These are phyloP conservation scores for Epinotia nisella DNA, from an alignment of 2,888 invertebrate species.

Conservation along the genomic window DNA sequence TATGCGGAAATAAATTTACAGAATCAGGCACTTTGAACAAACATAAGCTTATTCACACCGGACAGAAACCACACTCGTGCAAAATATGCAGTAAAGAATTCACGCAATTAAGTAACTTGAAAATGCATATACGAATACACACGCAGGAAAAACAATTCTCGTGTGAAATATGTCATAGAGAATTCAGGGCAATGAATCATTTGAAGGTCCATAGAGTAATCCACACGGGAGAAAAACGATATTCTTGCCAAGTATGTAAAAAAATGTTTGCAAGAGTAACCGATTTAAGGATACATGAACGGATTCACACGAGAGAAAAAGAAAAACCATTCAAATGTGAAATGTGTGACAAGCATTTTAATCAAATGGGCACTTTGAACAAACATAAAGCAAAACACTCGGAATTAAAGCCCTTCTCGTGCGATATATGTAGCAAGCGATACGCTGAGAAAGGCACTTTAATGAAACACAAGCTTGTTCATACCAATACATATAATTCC, in stretches of 20 bases:
- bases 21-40: conserved; percentile 11
- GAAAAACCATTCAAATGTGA: conserved; percentile 1
- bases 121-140: conserved; percentile 3
- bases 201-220: conserved; percentile 2
- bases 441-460: not conserved
- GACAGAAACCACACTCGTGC: not conserved
- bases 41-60: conserved; percentile 18
- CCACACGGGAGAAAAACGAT: not conserved
- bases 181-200: not conserved
- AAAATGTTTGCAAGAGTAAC: not conserved
- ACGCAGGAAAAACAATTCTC: not conserved
- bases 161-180: conserved; percentile 6
- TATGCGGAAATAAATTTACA: conserved; percentile 1
- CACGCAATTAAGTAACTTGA: conserved; percentile 8
- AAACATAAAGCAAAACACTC: not conserved
- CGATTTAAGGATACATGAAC: conserved; percentile 4
- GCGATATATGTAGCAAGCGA: not conserved
- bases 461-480: not conserved
- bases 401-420: not conserved
- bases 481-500: no score
- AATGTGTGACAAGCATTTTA: not conserved
- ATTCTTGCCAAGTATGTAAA: conserved; percentile 8
- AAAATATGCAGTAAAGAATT: not conserved
- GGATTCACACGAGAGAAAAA: not conserved
- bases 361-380: not conserved